A percentile compares a stretch with the other conserved stretches of the same genome.
These are phyloP conservation scores for Meriones unguiculatus DNA, from an alignment of 2,113 vertebrate genomes.

Conservation along the genomic window DNA sequence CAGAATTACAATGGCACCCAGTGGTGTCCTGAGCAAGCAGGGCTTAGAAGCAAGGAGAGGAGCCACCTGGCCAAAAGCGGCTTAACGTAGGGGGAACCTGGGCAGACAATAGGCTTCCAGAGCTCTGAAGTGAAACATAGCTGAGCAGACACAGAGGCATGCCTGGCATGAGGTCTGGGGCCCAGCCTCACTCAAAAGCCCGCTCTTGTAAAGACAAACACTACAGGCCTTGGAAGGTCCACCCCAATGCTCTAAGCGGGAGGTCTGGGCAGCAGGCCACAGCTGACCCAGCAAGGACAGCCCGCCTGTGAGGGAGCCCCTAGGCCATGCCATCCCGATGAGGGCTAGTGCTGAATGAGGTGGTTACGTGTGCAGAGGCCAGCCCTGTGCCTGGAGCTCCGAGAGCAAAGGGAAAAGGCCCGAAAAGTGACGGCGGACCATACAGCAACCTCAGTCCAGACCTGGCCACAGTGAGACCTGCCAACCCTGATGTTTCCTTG, in stretches of 20 bases:
- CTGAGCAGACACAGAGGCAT: too few relatives aligned
- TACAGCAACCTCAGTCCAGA: not conserved
- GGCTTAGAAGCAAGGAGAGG: not conserved
- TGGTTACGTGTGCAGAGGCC: not conserved
- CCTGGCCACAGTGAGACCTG: accelerated
- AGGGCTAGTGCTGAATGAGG: not conserved
- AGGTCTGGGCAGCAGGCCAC: too few relatives aligned
- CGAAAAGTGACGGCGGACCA: not conserved
- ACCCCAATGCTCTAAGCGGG: not conserved
- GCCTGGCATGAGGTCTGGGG: not conserved
- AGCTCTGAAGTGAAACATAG: accelerated
- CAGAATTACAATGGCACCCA: not conserved
- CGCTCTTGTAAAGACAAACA: not conserved
- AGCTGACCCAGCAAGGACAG: not conserved
- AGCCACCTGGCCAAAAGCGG: accelerated
- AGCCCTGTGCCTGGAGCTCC: not conserved
- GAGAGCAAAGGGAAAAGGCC: not conserved
- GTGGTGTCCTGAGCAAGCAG: not conserved
- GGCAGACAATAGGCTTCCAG: not conserved
- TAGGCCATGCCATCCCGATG: not conserved
- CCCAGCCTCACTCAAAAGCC: not conserved
- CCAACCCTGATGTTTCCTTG: accelerated
- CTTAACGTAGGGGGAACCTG: not conserved
- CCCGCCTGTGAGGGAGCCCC: not conserved
- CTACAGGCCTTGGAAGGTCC: too few relatives aligned